Conservation (phyloP, 2,888 invertebrate genomes). For the Rhyacophila evoluta region DNA sequence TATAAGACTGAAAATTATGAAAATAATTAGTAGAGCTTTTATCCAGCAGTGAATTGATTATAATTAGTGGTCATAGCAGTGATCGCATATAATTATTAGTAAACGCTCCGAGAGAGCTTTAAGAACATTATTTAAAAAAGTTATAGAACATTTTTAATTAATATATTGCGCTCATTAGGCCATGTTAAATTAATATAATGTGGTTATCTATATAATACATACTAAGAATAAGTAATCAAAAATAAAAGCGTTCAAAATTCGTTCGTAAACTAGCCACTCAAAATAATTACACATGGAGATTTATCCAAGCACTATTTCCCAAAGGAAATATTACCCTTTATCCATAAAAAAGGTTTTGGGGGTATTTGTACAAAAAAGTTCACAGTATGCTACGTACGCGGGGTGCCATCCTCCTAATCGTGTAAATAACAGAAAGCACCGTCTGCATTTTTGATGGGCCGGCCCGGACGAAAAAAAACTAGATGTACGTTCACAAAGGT, state of each 20-base stretch:
- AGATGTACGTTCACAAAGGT: conserved; percentile 3
- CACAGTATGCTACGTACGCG: neutral
- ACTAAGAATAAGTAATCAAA: too few relatives aligned
- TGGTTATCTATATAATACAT: too few relatives aligned
- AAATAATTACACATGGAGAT: conserved; percentile 1
- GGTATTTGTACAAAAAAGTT: conserved; percentile 8
- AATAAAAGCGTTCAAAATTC: neutral
- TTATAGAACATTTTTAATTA: too few relatives aligned
- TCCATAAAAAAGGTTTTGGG: neutral
- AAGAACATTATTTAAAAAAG: too few relatives aligned
- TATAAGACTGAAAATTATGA: too few relatives aligned
- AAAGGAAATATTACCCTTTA: neutral
- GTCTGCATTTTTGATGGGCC: conserved; percentile 15
- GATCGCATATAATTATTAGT: too few relatives aligned
- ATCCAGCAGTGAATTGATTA: too few relatives aligned
- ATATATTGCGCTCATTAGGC: too few relatives aligned
- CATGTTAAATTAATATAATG: too few relatives aligned
- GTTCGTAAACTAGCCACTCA: neutral
- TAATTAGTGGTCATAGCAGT: too few relatives aligned
- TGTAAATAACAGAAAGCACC: conserved; percentile 8
- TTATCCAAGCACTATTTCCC: neutral
- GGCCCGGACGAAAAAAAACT: neutral
- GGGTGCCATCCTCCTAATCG: neutral
- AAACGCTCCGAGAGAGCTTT: too few relatives aligned
- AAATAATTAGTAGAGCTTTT: too few relatives aligned